Evolutionary conservation across 2,797 vertebrate species (phyloP).

Genomic region (Microctenopoma lineatum): DNA sequence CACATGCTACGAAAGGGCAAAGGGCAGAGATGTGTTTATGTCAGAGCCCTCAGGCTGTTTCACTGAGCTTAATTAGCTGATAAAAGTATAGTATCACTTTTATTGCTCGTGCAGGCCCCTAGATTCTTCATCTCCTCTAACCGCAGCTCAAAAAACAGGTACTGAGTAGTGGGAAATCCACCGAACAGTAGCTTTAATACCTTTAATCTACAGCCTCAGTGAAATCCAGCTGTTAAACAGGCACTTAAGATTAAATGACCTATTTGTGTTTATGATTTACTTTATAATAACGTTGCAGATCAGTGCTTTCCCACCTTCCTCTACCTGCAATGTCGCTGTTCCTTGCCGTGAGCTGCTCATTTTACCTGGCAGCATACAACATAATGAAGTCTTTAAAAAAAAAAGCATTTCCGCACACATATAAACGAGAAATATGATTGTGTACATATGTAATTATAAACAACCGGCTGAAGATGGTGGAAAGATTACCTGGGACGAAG

Average conservation of each 20-base stretch:
- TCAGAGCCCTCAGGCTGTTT: slow-evolving; percentile 72
- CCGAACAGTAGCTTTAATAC: slow-evolving; percentile 20
- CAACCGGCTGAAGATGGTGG: slow-evolving; percentile 18
- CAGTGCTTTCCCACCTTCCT: slow-evolving; percentile 84
- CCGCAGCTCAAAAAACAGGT: slow-evolving; percentile 58
- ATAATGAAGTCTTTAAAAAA: slow-evolving; percentile 59
- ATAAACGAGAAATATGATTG: slow-evolving; percentile 35
- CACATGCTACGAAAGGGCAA: slow-evolving; percentile 35
- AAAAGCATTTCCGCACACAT: slow-evolving; percentile 19
- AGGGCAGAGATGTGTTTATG: slow-evolving; percentile 50
- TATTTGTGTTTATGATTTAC: slow-evolving; percentile 89
- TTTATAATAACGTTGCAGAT: slow-evolving; percentile 86
- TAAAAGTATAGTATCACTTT: slow-evolving; percentile 15
- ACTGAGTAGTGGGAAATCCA: slow-evolving; percentile 43
- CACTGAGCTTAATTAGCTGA: slow-evolving; percentile 62
- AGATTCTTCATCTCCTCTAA: slow-evolving; percentile 13
- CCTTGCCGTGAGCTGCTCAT: slow-evolving; percentile 84
- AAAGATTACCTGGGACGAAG: slow-evolving; percentile 21
- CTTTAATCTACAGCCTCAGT: slow-evolving; percentile 40
- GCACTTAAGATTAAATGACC: slow-evolving; percentile 81
- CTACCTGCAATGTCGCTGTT: slow-evolving; percentile 70
- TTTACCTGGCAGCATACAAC: slow-evolving; percentile 24
- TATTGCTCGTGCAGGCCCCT: background rate
- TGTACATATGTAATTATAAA: slow-evolving; percentile 53
- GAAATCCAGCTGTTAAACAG: slow-evolving; percentile 59